Base-by-base conservation (phyloP, 2,797 vertebrate species). In the Yasuhikotakia modesta region DNA sequence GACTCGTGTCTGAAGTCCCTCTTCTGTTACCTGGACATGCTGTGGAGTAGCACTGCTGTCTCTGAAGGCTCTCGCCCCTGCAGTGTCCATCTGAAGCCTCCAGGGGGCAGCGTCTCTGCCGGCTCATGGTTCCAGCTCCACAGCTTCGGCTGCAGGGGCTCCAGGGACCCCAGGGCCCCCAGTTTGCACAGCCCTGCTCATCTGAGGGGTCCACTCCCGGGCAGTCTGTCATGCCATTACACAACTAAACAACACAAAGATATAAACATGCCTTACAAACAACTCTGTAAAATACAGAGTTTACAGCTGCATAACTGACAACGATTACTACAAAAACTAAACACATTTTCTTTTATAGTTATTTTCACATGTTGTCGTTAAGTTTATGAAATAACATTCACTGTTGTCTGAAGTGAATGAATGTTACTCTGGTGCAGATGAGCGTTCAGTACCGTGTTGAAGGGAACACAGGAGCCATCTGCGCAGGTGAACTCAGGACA, bases 91-190 rank as follows among this genome's bases (percentile, higher is more conserved):
- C 88, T 0, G 87, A 80, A 0, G 90, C 91, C 1, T 90, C 85
- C 0, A 72, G 82, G 17, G 82, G 87, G 67, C 96, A 97, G 11
- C 1, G 81, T 72, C 95, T 92, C 0, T 80, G 71, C 1, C 94
- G 87, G 58, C 45, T 88, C 89, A 89, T 93, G 11, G 76, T 80
- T 3, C 96, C 94, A 0, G 91, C 84, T 14, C 95, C 95, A 13
- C 96, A 96, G 0, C 92, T 91, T 13, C 0, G 82, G 61, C 91
- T 95, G 85, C 96, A 98, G 0, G 85, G 12, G 2, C 88, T 91
- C 96, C 96, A 97, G 0, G 87, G 76, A 0, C 89, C 91, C 96
- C 96, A 97, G 5, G 90, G 60, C 1, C 89, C 87, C 96, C 96
- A 98, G 4, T 77, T 86, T 5, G 90, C 92, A 30, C 94, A 96